Base-by-base conservation (phyloP, 2,888 invertebrate genomes). In the Nebria salina region DNA sequence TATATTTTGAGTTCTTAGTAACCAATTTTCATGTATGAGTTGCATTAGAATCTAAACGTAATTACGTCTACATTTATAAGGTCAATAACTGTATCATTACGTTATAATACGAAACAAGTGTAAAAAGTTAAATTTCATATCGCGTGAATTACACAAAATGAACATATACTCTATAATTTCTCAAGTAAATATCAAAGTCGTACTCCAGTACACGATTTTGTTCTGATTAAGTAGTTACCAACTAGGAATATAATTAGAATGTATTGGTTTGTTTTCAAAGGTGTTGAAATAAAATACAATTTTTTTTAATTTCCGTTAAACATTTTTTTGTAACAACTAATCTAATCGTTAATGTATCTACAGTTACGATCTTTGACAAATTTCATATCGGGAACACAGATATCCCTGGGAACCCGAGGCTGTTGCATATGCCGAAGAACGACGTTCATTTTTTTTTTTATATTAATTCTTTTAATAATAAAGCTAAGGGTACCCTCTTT, bases 341-440 rank as follows among this genome's bases (percentile, higher is more conserved):
- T 20, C 34, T 34, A 34, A 34, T 5, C 5, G 5, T 34, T 34
- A 34, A 34, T 34, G 1, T 20, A 34, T 34, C 34, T 34, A 5
- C 34, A 54, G 1, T 54, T 2, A 54, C 54, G 13, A 54, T 54
- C 54, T 54, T 13, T 54, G 54, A 54, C 54, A 54, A 54, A 54
- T 54, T 8, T 54, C 54, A 54, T 54, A 8, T 76, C 82, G 72
- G 64, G 77, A 82, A 75, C 82, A 79, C 76, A 66, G 41, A 77
- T 72, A 81, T 68, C 74, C 83, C 83, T 84, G 84, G 84, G 84
- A 84, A 84, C 83, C 75, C 70, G 54, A 54, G 79, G 77, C 81
- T 82, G 77, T 82, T 82, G 85, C 86, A 86, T 87, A 87, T 87
- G 86, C 86, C 86, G 86, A 87, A 86, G 86, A 86, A 87, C 86